Evolutionary conservation across 2,888 invertebrate genomes (phyloP), one percentile per base, ranked within the genome.

Genomic region (Automeris io): DNA sequence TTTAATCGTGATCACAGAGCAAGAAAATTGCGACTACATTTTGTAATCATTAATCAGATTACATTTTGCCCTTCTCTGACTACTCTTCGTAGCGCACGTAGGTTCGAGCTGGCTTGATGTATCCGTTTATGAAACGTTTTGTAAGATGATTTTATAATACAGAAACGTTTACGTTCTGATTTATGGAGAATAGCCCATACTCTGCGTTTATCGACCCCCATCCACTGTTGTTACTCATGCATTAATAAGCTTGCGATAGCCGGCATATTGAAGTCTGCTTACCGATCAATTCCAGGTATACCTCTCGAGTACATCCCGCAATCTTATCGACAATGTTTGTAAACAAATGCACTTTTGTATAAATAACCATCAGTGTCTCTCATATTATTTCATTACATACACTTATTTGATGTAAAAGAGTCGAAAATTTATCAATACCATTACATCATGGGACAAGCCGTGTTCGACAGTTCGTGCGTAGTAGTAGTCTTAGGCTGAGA

Each of bases 171-270:
- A 11, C 11, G 22, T 22, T 4, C 13, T 18, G 25, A 24, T 26
- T 11, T 11, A 18, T 25, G 13, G 36, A 12, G 22, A 23, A 8
- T n/a, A 1, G 37, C 31, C 25, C 45, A 45, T 44, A 35, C 35
- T 41, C 35, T 41, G 40, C 42, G 50, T 51, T 45, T 49, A 46
- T 48, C 54, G 53, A 51, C 46, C 55, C 40, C 40, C 33, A 33
- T 33, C 33, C 19, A 19, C 7, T n/a, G n/a, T n/a, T 9, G 22
- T 31, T 37, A 37, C 31, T 31, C 29, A 31, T 37, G 31, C 13
- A 31, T 31, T 7, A 22, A 31, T 36, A 36, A 31, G 11, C 35
- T 13, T 43, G 42, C 48, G 47, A 46, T 51, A 49, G 40, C 40
- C 37, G 32, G 37, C 16, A 13, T 46, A 56, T 55, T 58, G 49